Conservation (phyloP, 1,140 invertebrate species). For the Neodiprion lecontei region DNA sequence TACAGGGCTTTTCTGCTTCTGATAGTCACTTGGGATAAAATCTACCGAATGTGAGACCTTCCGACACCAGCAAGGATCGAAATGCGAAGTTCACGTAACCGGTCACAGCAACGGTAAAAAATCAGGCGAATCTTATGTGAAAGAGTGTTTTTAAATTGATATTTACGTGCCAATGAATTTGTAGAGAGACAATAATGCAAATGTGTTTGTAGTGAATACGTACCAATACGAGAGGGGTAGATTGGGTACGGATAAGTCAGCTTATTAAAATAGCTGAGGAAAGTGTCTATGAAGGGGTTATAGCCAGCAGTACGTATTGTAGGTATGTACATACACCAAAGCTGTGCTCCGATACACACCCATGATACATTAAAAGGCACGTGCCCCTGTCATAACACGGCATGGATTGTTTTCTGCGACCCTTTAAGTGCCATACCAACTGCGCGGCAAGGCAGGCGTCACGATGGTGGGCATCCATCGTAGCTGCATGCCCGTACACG, state of each 20-base stretch:
- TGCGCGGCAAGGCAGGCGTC: background rate
- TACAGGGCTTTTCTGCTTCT: no score
- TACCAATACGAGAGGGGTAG: background rate
- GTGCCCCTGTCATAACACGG: slow-evolving; percentile 1
- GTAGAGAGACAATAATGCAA: no score
- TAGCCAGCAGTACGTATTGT: background rate
- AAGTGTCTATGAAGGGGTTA: background rate
- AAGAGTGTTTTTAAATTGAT: no score
- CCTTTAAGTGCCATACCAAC: background rate
- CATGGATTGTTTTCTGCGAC: background rate
- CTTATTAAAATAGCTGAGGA: background rate
- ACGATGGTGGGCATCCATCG: background rate
- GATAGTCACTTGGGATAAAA: no score
- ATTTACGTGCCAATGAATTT: no score
- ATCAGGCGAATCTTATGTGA: no score
- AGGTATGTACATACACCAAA: background rate
- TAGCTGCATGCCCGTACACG: no score
- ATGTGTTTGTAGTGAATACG: no score
- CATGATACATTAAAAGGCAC: background rate
- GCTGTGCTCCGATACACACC: background rate
- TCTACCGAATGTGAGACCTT: no score
- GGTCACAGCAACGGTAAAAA: no score
- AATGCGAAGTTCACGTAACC: no score
- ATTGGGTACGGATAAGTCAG: background rate
- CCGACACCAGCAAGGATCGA: no score